Conservation (phyloP, 2,888 invertebrate species). For the Uropetala carovei region DNA sequence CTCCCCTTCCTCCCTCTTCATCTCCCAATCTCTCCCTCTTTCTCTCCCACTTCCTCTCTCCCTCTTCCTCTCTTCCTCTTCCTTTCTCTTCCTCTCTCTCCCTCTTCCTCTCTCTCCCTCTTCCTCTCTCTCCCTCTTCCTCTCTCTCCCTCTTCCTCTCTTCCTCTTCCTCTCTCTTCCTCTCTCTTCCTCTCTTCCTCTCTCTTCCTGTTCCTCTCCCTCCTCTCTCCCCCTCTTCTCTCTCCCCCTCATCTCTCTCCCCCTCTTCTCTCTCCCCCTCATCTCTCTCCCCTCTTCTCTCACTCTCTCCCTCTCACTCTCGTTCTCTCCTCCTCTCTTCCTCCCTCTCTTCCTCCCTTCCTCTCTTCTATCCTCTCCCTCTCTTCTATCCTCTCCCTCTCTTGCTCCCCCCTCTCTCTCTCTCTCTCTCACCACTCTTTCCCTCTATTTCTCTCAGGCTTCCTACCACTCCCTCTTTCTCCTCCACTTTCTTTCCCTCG, state of each 20-base stretch:
- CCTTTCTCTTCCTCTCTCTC: not conserved
- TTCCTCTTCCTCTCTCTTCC: too few species aligned
- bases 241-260: not conserved
- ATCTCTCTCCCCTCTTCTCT: not conserved
- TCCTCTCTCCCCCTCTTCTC: slow-evolving; percentile 6
- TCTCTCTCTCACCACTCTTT: too few species aligned
- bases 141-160: too few species aligned
- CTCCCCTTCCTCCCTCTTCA: not conserved
- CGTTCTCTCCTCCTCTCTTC: not conserved
- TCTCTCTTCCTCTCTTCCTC: too few species aligned
- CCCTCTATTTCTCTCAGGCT: too few species aligned
- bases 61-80: not conserved
- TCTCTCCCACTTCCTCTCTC: not conserved
- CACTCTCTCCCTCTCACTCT: not conserved
- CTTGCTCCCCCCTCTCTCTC: too few species aligned
- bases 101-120: too few species aligned
- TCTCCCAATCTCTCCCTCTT: not conserved
- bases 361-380: not conserved
- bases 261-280: not conserved
- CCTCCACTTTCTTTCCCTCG: too few species aligned
- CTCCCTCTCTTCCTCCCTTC: not conserved
- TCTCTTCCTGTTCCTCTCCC: not conserved
- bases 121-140: too few species aligned
- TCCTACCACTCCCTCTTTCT: too few species aligned
- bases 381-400: too few species aligned